These are phyloP conservation scores for Meandrusa payeni DNA, from an alignment of 2,888 invertebrate species.

Conservation along the genomic window DNA sequence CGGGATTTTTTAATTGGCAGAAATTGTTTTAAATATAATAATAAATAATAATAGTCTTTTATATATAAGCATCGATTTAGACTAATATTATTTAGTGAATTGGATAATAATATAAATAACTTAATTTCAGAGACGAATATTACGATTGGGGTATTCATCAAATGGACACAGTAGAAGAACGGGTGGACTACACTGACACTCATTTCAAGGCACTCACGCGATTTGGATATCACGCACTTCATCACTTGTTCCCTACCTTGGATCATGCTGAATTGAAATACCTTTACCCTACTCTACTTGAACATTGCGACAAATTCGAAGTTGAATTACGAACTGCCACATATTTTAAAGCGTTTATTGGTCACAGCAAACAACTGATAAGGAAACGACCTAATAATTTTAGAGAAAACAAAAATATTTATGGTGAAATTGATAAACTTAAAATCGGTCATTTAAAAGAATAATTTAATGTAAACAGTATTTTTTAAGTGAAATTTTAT, in stretches of 20 bases:
- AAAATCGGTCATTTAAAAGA: conserved; percentile 1
- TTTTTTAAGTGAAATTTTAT: too few species aligned
- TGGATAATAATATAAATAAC: background rate
- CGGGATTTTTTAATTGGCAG: too few species aligned
- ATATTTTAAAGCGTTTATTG: conserved; percentile 83
- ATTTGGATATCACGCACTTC: conserved; percentile 89
- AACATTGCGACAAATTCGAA: conserved; percentile 84
- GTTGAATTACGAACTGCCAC: conserved; percentile 69
- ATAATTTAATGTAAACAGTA: background rate
- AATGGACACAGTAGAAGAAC: conserved; percentile 86
- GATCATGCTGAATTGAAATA: conserved; percentile 87
- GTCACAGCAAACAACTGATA: conserved; percentile 80
- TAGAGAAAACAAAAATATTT: conserved; percentile 34
- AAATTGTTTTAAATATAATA: too few species aligned
- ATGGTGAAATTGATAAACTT: background rate
- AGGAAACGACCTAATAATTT: conserved; percentile 60
- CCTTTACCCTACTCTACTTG: conserved; percentile 82
- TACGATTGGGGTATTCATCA: conserved; percentile 90
- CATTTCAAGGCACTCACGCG: conserved; percentile 85
- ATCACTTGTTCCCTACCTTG: conserved; percentile 90
- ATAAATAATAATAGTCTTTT: background rate
- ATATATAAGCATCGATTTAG: too few species aligned
- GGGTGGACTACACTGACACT: conserved; percentile 83
- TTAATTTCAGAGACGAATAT: conserved; percentile 61
- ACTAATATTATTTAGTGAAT: too few species aligned